phyloP scores from a whole-genome alignment of 2,113 vertebrate species.

The Syngnathus typhle region DNA sequence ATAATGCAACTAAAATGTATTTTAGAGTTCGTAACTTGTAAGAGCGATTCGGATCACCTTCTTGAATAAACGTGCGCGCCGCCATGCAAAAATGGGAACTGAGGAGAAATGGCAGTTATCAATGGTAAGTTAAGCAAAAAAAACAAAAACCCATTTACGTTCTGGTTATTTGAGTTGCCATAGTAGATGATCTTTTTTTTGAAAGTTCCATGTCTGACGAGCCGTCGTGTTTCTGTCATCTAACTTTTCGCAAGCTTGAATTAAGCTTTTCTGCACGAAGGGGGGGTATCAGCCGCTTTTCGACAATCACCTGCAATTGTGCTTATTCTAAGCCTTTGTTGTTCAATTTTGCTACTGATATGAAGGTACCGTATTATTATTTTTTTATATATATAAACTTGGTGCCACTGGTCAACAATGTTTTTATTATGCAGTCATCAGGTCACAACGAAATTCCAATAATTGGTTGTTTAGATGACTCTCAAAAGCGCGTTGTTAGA shows the following conservation, averaged over 20 bases:
- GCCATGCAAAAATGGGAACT: conserved; percentile 1
- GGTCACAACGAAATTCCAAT: conserved; percentile 8
- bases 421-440: conserved; percentile 3
- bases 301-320: neutral
- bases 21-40: neutral
- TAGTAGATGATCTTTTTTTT: neutral
- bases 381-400: too few species aligned
- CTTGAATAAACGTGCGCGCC: neutral
- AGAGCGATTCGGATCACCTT: neutral
- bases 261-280: neutral
- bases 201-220: neutral
- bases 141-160: neutral
- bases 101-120: conserved; percentile 70
- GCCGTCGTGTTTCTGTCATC: too few species aligned
- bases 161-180: neutral
- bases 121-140: conserved; percentile 54
- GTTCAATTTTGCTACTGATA: neutral
- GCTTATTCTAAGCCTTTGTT: neutral
- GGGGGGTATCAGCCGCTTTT: neutral
- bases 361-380: too few species aligned
- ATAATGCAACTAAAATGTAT: neutral
- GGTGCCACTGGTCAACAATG: neutral
- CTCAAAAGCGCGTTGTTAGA: neutral
- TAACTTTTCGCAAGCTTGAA: neutral
- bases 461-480: conserved; percentile 7